A percentile compares a stretch with the other conserved stretches of the same genome.
These are phyloP conservation scores for Litocranius walleri DNA, from an alignment of 2,113 vertebrate genomes.

Conservation along the genomic window DNA sequence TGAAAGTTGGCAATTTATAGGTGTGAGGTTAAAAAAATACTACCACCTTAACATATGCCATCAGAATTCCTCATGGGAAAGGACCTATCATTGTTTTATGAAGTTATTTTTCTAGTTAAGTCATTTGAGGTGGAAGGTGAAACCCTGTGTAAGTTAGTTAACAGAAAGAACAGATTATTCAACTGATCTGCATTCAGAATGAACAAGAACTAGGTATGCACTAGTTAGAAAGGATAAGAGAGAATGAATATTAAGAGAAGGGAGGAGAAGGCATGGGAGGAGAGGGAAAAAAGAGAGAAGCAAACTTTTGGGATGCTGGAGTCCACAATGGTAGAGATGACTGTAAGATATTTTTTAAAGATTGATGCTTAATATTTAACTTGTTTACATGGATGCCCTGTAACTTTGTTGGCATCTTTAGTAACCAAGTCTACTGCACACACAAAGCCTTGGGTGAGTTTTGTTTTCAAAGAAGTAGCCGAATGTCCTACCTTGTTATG, in stretches of 20 bases:
- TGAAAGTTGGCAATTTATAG: neutral
- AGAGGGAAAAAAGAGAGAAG: neutral
- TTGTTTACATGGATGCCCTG: neutral
- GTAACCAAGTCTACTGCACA: neutral
- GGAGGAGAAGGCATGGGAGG: neutral
- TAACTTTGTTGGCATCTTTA: neutral
- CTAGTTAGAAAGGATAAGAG: neutral
- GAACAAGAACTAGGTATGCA: neutral
- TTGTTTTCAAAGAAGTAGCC: neutral
- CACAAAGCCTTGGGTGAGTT: neutral
- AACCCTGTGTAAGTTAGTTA: neutral
- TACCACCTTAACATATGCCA: neutral
- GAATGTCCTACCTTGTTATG: neutral
- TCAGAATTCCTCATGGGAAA: neutral
- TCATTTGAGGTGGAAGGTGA: neutral
- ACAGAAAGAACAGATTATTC: neutral
- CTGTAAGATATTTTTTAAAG: neutral
- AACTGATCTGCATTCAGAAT: neutral
- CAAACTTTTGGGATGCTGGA: neutral
- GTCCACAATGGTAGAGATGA: neutral
- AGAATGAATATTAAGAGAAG: neutral
- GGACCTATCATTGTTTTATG: neutral
- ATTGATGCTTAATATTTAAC: neutral
- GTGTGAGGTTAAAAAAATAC: neutral
- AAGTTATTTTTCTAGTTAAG: conserved; percentile 2